Percentiles rank a stretch among this genome's conserved stretches.
Evolutionary conservation across 2,888 invertebrate species (phyloP).

Genomic region (Dugesia japonica): DNA sequence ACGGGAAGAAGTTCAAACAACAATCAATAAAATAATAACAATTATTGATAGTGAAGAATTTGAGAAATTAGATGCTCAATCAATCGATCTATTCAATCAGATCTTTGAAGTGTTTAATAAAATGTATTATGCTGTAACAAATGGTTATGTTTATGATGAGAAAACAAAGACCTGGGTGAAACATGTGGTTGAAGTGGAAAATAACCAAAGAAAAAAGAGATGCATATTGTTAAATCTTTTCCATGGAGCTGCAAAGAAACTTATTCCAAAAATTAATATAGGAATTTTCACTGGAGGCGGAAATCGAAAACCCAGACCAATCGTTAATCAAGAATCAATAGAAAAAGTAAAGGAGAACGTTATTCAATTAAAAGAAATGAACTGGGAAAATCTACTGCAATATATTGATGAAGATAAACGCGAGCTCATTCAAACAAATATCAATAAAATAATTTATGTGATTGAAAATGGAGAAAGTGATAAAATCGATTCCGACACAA

Average conservation of each 20-base stretch:
- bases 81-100: not conserved
- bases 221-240: not conserved
- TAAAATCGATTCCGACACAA: not conserved
- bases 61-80: not conserved
- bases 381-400: not conserved
- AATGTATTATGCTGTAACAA: not conserved
- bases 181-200: not conserved
- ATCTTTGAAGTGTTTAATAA: not conserved
- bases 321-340: not conserved
- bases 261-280: too few species aligned
- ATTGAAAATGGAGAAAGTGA: not conserved
- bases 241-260: too few species aligned
- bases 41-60: not conserved
- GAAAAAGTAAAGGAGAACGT: not conserved
- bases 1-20: not conserved
- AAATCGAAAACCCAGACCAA: too few species aligned
- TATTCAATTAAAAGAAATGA: not conserved
- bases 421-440: not conserved
- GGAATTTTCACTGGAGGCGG: too few species aligned
- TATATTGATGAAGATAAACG: constrained; percentile 16
- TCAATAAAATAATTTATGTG: not conserved
- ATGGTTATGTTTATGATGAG: not conserved
- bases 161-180: not conserved
- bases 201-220: not conserved
- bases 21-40: not conserved